phyloP scores from a whole-genome alignment of 1,140 invertebrate species.

The Rhagoletis pomonella region DNA sequence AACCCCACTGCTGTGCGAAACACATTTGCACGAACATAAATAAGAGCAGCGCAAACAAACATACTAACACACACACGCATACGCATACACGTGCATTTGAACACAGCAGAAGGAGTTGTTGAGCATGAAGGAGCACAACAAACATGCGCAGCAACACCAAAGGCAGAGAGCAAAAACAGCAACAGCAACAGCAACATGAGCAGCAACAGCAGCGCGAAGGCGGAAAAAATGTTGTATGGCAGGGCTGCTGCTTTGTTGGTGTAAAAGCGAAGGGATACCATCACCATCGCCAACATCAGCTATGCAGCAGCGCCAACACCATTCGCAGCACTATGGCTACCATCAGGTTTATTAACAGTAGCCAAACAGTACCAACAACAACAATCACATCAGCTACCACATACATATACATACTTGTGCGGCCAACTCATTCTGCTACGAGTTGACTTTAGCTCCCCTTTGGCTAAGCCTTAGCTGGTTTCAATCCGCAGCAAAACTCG shows the following conservation, averaged over 20 bases:
- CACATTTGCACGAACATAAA: neutral
- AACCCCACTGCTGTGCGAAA: constrained; percentile 12
- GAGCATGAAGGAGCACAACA: constrained; percentile 36
- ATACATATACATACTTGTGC: neutral
- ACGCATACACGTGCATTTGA: neutral
- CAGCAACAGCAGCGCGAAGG: neutral
- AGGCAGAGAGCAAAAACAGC: constrained; percentile 7
- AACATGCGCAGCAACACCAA: constrained; percentile 30
- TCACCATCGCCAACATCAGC: neutral
- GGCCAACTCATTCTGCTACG: neutral
- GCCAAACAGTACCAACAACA: neutral
- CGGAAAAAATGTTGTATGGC: constrained; percentile 18
- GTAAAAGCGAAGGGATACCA: neutral
- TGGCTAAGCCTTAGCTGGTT: neutral
- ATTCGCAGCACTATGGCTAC: neutral
- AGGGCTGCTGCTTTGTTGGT: neutral
- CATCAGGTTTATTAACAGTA: constrained; percentile 10
- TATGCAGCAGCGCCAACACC: neutral
- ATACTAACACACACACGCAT: neutral
- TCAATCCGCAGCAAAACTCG: neutral
- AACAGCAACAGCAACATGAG: neutral
- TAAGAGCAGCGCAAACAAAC: neutral
- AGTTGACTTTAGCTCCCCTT: constrained; percentile 25
- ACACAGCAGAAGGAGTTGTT: neutral
- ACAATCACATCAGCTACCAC: neutral